Evolutionary conservation across 2,797 vertebrate genomes (phyloP).

Genomic region (Microctenopoma lineatum): DNA sequence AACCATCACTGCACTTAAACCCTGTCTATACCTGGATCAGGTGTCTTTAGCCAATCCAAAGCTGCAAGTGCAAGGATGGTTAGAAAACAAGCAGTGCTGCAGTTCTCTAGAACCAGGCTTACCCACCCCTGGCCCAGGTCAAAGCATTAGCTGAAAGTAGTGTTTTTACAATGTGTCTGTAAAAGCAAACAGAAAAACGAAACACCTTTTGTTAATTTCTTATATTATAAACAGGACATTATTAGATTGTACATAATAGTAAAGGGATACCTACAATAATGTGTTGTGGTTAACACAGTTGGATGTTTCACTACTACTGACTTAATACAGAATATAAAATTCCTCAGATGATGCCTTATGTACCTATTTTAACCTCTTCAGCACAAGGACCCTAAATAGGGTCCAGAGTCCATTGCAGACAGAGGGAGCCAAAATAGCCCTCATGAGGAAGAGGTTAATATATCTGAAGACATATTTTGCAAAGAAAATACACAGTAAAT

Average conservation of each 20-base stretch:
- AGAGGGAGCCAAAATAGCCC: too few species aligned
- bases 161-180: not conserved
- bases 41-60: too few species aligned
- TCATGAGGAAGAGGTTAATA: too few species aligned
- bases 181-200: not conserved
- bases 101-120: too few species aligned
- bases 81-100: too few species aligned
- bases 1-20: too few species aligned
- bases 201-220: not conserved
- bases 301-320: too few species aligned
- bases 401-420: too few species aligned
- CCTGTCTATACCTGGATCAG: too few species aligned
- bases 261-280: not conserved
- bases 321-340: not conserved
- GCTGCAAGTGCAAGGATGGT: too few species aligned
- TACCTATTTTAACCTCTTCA: not conserved
- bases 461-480: too few species aligned
- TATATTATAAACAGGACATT: not conserved
- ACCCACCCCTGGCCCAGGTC: not conserved
- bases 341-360: not conserved
- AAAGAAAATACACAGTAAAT: not conserved
- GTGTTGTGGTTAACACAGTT: not conserved
- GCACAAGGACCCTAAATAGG: too few species aligned
- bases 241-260: not conserved
- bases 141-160: not conserved